Evolutionary conservation across 2,113 vertebrate species (phyloP).

Genomic region (Lynx canadensis): DNA sequence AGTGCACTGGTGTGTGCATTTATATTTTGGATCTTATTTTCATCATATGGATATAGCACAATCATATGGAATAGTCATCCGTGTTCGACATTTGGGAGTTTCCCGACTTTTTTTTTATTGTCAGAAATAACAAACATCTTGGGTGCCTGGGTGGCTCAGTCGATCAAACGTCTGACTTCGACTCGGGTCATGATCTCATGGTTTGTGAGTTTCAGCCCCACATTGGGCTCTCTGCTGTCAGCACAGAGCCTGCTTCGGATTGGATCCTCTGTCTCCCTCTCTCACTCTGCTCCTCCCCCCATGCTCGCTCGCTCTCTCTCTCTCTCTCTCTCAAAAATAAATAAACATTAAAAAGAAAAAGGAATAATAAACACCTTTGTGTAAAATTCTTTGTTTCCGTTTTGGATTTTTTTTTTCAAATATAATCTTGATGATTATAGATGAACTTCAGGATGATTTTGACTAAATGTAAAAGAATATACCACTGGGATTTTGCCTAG

Average conservation of each 20-base stretch:
- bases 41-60: not conserved
- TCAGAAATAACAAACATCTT: not conserved
- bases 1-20: not conserved
- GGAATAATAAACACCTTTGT: conserved; percentile 28
- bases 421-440: not conserved
- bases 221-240: too few species aligned
- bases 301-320: too few species aligned
- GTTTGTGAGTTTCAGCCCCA: too few species aligned
- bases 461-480: not conserved
- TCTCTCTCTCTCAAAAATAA: too few species aligned
- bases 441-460: not conserved
- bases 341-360: not conserved
- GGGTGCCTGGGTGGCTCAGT: too few species aligned
- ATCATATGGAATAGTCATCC: not conserved
- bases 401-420: not conserved
- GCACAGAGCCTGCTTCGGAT: not conserved
- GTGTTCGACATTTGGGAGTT: not conserved
- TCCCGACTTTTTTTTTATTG: not conserved
- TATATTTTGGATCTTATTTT: not conserved
- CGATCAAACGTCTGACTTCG: too few species aligned
- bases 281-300: too few species aligned
- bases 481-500: not conserved
- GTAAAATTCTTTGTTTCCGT: not conserved
- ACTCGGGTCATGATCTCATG: too few species aligned
- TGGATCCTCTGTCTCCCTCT: too few species aligned